Conservation (phyloP, 2,113 vertebrate species). For the Trochalopteron elliotii region DNA sequence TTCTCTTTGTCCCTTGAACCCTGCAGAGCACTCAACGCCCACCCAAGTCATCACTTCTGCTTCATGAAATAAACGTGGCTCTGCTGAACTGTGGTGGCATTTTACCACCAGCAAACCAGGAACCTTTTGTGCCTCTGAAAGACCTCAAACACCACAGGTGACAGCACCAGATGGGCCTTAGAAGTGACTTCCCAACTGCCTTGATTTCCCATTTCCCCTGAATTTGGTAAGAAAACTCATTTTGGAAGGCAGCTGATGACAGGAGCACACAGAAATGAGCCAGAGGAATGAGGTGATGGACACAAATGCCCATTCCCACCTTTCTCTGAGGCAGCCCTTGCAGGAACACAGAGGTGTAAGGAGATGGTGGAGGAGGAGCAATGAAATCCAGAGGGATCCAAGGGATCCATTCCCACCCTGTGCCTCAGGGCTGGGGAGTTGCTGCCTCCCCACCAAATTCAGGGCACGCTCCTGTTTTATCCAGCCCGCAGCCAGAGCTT, state of each 20-base stretch:
- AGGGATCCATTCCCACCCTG: background rate
- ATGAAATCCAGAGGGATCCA: background rate
- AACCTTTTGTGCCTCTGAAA: background rate
- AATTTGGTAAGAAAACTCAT: background rate
- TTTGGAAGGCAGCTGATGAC: background rate
- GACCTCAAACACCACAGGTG: background rate
- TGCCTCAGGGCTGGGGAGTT: background rate
- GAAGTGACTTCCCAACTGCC: background rate
- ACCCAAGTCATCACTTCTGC: background rate
- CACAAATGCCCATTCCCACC: fast-evolving
- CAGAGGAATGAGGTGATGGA: background rate
- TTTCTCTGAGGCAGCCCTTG: background rate
- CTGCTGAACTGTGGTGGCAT: fast-evolving
- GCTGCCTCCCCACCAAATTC: background rate
- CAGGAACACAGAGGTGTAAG: background rate
- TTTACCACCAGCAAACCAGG: background rate
- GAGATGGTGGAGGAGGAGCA: fast-evolving
- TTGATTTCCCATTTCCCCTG: background rate
- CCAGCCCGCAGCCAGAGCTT: constrained; percentile 2
- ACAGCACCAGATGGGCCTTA: background rate
- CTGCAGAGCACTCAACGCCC: background rate
- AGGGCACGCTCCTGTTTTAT: background rate
- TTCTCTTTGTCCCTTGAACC: background rate
- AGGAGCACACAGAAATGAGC: background rate
- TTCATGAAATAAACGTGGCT: background rate